Base-by-base conservation (phyloP, 2,888 invertebrate genomes). In the Punctoribates punctum region DNA sequence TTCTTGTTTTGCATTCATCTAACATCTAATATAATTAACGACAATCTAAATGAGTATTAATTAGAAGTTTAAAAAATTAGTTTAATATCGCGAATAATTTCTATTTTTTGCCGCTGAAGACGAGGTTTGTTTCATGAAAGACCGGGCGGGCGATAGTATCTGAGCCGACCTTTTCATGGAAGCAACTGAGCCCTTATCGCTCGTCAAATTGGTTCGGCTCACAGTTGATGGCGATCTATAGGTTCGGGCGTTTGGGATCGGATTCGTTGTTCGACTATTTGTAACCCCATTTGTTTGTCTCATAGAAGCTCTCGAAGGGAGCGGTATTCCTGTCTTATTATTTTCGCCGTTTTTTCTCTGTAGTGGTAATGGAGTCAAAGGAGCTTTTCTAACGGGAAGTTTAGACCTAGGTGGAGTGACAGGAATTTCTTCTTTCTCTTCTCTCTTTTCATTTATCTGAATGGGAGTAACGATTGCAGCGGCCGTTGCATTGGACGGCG, bases 51-150 rank as follows among this genome's bases (percentile, higher is more conserved):
- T 48, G 54, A 57, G 23, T 25, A 57, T 57, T 57, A 25, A 57
- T 48, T 3, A 48, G 11, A 42, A 42, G 42, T n/a, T 51, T 57
- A 8, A 57, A 20, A 57, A n/a, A 57, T 65, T 65, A 3, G 5
- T 17, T n/a, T 60, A 34, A 65, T 70, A 70, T 70, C 23, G 13
- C 9, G 46, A 13, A 73, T 38, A 15, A 4, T n/a, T n/a, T 42
- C 60, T 5, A 51, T 6, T 57, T 70, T 75, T 75, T 8, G 75
- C 75, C 3, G 62, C 75, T 1, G 76, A 76, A 25, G 76, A 74
- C 15, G 76, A 76, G 13, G 76, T 76, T 27, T 65, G 73, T 73
- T 76, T 76, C 76, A 76, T 76, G 29, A 76, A 76, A 27, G 76
- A 76, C 74, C 54, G 38, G 11, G 34, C 46, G 1, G 70, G 13